Conservation (phyloP, 2,888 invertebrate species). For the Biston betularia region DNA sequence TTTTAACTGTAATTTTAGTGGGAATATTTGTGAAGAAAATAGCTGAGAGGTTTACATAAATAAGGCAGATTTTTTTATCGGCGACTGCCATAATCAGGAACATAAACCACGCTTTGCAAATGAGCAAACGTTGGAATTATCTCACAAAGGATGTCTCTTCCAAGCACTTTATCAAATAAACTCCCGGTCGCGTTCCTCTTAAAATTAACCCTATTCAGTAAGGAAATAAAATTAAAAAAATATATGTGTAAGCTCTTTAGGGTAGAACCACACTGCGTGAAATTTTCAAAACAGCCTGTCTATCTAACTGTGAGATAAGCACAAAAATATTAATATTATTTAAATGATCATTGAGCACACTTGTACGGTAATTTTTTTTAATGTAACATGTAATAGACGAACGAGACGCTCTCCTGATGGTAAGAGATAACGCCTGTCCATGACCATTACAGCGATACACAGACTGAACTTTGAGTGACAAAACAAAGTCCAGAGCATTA, state of each 20-base stretch:
- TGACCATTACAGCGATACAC: too few relatives aligned
- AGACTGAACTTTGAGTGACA: too few relatives aligned
- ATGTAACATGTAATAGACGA: too few relatives aligned
- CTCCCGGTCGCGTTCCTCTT: conserved; percentile 47
- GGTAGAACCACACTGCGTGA: conserved; percentile 21
- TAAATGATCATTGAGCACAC: too few relatives aligned
- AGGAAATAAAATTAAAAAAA: conserved; percentile 61
- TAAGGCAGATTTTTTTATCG: background rate
- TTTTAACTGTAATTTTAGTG: too few relatives aligned
- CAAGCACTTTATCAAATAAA: conserved; percentile 43
- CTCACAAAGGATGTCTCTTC: conserved; percentile 26
- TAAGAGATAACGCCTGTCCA: too few relatives aligned
- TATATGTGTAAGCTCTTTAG: conserved; percentile 44
- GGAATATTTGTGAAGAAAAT: too few relatives aligned
- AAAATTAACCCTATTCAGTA: conserved; percentile 65
- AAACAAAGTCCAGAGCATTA: too few relatives aligned
- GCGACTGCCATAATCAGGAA: background rate
- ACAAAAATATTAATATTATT: background rate
- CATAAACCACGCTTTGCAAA: conserved; percentile 16
- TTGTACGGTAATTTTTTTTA: too few relatives aligned
- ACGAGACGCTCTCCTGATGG: too few relatives aligned
- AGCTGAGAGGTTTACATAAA: background rate
- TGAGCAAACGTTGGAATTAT: conserved; percentile 14
- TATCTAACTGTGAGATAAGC: background rate
- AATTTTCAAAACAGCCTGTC: conserved; percentile 1